These are phyloP conservation scores for Australoheros facetus DNA, from an alignment of 2,797 vertebrate genomes.

Conservation along the genomic window DNA sequence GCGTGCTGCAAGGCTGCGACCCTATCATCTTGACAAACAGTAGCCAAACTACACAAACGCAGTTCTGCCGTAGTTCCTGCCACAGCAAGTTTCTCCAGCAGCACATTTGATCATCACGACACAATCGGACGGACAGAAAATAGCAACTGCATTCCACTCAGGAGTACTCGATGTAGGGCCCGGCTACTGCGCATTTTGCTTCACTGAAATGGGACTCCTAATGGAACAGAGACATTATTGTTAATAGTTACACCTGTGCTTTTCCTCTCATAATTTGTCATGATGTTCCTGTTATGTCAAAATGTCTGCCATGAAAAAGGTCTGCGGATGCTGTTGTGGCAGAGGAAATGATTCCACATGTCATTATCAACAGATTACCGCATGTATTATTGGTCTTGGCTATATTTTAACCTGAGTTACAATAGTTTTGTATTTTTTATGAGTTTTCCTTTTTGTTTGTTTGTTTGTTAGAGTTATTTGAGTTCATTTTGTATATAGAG, in stretches of 20 bases:
- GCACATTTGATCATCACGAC: not conserved
- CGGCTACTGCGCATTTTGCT: not conserved
- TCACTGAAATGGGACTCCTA: conserved; percentile 17
- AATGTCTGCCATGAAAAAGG: conserved; percentile 31
- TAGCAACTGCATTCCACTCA: not conserved
- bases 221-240: conserved; percentile 36
- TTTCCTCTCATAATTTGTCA: conserved; percentile 50
- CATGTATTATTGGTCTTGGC: conserved; percentile 14
- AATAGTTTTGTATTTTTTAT: not conserved
- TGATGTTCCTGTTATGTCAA: conserved; percentile 61
- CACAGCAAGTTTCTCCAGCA: not conserved
- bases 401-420: not conserved
- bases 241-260: conserved; percentile 55
- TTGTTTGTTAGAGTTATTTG: not conserved
- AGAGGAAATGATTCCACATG: conserved; percentile 11
- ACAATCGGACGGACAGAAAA: not conserved
- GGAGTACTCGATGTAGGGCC: not conserved
- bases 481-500: too few species aligned
- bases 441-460: not conserved
- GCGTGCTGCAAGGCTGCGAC: not conserved
- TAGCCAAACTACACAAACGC: not conserved
- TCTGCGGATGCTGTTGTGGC: not conserved
- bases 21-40: not conserved
- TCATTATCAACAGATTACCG: conserved; percentile 17
- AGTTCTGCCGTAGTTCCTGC: not conserved